Evolutionary conservation across 1,140 invertebrate genomes (phyloP), one percentile per base, ranked within the genome.

Genomic region (Sminthurinus signatus): DNA sequence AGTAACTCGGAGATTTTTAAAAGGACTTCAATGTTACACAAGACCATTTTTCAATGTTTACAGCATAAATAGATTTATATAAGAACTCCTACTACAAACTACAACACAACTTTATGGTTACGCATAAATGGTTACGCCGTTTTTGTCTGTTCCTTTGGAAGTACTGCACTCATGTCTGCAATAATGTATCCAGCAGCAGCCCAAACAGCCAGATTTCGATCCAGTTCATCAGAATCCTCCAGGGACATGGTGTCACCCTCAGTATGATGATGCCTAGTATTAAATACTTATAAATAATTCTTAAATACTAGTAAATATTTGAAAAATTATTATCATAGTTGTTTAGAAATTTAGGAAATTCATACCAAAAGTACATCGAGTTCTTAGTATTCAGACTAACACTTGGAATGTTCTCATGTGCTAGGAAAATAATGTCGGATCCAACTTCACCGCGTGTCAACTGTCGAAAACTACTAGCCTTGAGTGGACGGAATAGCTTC

Each of bases 181-280:
- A 78, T 62, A 2, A 73, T 70, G 65, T 75, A 78, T 29, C 75
- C 65, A 17, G 74, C 67, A 4, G 74, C 69, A 12, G 78, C 71
- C 76, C 76, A 79, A 10, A 78, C 54, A 29, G 75, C 75, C 27
- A 75, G 61, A 60, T 73, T 74, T 23, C 67, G 23, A 51, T 79
- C 74, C 70, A 80, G 69, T 21, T 72, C 65, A 14, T 70, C 50
- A 14, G 75, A 68, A 63, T 79, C 64, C 55, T 77, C 67, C 1
- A 77, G 74, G 5, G 75, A 75, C 74, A 80, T 77, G 10, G 77
- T 72, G 39, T 71, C 67, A 8, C 52, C 62, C 2, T 48, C 58
- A 31, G 67, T 55, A 70, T 78, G 78, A 73, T 79, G 78, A 65
- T 73, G 80, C 32, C 5, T 36, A 8, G 5, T 36, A 5, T 8